Evolutionary conservation across 2,113 vertebrate genomes (phyloP).

Genomic region (Oreochromis niloticus): DNA sequence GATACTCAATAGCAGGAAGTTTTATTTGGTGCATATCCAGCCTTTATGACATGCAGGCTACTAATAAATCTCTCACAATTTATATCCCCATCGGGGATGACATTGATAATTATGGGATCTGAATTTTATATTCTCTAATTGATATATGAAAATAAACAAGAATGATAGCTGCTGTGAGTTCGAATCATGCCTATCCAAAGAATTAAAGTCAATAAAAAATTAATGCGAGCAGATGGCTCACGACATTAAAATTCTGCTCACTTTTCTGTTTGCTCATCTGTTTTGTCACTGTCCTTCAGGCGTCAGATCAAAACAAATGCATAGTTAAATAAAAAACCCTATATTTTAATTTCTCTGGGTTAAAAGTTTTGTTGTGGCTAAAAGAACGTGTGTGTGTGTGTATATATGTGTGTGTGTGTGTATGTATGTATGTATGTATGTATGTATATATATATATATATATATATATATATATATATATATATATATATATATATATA

Average conservation of each 20-base stretch:
- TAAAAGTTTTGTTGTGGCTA: background rate
- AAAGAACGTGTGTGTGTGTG: background rate
- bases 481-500: fast-evolving
- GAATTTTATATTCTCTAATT: constrained; percentile 62
- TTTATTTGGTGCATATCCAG: constrained; percentile 16
- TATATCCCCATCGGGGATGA: constrained; percentile 26
- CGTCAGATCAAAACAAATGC: constrained; percentile 2
- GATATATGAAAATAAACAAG: constrained; percentile 67
- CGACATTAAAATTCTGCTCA: constrained; percentile 58
- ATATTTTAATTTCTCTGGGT: constrained; percentile 39
- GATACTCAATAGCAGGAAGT: background rate
- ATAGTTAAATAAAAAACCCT: constrained; percentile 18
- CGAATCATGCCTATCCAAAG: constrained; percentile 53
- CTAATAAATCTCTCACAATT: constrained; percentile 31
- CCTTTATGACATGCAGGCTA: constrained; percentile 21
- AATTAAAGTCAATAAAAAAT: constrained; percentile 65
- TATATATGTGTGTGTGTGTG: too few relatives aligned
- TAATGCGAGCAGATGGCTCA: constrained; percentile 66
- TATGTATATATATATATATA: too few relatives aligned
- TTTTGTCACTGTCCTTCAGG: constrained; percentile 58
- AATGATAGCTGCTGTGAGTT: constrained; percentile 47
- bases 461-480: too few relatives aligned
- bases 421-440: too few relatives aligned
- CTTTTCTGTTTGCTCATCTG: constrained; percentile 49
- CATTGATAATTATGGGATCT: constrained; percentile 55